Conservation (phyloP, 1,140 invertebrate genomes). For the Eciton burchellii region DNA sequence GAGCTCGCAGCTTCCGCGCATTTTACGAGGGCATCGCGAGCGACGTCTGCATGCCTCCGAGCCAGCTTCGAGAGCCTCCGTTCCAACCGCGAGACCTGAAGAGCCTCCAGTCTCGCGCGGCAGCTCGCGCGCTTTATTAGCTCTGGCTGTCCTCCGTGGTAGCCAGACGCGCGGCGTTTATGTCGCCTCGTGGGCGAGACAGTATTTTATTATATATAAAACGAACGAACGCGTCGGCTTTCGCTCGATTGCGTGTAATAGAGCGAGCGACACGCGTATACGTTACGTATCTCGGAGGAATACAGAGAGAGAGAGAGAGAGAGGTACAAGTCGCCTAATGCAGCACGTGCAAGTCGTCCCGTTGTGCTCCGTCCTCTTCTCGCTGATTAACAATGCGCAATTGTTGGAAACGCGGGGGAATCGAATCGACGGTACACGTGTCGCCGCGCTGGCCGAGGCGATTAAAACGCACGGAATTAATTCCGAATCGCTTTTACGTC, state of each 20-base stretch:
- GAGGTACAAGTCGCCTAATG: not conserved
- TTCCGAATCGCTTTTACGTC: constrained; percentile 25
- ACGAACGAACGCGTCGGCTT: not conserved
- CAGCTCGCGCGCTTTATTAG: not conserved
- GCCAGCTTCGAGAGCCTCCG: too few relatives aligned
- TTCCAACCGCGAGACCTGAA: too few relatives aligned
- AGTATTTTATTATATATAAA: constrained; percentile 21
- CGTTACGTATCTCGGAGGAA: not conserved
- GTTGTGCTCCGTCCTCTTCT: not conserved
- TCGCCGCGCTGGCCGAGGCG: not conserved
- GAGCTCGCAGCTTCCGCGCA: too few relatives aligned
- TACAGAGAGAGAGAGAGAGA: not conserved
- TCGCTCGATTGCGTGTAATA: constrained; percentile 3
- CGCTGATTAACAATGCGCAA: not conserved
- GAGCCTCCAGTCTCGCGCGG: not conserved
- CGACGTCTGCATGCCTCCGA: too few relatives aligned
- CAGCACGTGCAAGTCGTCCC: too few relatives aligned
- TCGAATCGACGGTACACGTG: constrained; percentile 3
- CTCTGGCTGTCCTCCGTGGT: not conserved
- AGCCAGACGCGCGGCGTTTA: constrained; percentile 7
- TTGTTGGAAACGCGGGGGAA: not conserved
- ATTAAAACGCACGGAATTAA: constrained; percentile 36
- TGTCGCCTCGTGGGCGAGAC: constrained; percentile 7
- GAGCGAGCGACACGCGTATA: not conserved
- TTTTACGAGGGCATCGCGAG: too few relatives aligned